A percentile compares a stretch with the other conserved stretches of the same genome.
These are phyloP conservation scores for Tauraco hartlaubi DNA, from an alignment of 2,797 vertebrate genomes.

Conservation along the genomic window DNA sequence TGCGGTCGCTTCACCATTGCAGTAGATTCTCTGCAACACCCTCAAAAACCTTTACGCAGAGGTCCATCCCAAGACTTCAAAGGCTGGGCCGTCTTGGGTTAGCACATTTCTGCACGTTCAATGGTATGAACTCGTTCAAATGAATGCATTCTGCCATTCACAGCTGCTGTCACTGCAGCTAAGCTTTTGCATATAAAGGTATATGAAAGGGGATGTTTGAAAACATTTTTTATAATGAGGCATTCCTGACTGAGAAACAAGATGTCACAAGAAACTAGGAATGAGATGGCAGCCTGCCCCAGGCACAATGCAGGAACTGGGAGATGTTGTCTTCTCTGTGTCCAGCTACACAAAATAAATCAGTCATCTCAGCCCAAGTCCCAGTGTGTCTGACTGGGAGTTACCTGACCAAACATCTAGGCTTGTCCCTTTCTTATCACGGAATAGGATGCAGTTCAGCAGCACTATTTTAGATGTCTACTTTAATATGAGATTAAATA, in stretches of 20 bases:
- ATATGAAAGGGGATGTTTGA: background rate
- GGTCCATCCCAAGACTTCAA: background rate
- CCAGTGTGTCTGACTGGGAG: background rate
- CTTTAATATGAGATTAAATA: background rate
- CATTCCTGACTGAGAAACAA: background rate
- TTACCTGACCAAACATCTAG: background rate
- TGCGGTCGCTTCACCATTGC: accelerated
- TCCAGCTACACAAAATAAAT: background rate
- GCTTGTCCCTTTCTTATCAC: background rate
- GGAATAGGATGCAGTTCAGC: background rate
- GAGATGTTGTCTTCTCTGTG: background rate
- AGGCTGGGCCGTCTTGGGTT: background rate
- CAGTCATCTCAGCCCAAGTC: background rate
- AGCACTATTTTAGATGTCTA: background rate
- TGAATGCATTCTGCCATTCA: background rate
- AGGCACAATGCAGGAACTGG: background rate
- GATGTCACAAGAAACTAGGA: background rate
- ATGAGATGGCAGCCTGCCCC: background rate
- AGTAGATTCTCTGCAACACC: background rate
- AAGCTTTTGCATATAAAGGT: background rate
- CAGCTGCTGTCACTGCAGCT: background rate
- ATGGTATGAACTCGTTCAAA: background rate
- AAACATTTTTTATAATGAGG: background rate
- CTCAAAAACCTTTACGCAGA: background rate
- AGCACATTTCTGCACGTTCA: background rate